These are phyloP conservation scores for Melinaea marsaeus DNA, from an alignment of 2,888 invertebrate species.

Conservation along the genomic window DNA sequence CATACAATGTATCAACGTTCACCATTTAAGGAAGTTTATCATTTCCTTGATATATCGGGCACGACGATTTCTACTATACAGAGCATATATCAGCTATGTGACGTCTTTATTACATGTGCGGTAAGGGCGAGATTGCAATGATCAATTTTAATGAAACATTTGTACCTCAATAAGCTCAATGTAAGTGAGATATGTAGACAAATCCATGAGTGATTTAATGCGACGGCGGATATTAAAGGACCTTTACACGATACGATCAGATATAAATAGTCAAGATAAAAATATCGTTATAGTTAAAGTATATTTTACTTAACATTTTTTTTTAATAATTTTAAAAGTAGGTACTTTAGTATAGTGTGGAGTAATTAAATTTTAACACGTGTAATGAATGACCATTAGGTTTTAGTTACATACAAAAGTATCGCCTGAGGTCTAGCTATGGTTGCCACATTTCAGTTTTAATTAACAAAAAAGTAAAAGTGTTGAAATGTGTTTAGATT, in stretches of 20 bases:
- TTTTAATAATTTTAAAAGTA: no score
- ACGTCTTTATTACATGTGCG: no score
- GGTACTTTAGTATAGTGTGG: no score
- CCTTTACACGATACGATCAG: constrained; percentile 7
- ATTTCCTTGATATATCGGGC: constrained; percentile 28
- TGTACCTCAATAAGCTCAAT: constrained; percentile 15
- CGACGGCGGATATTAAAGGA: constrained; percentile 22
- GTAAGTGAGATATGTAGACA: constrained; percentile 27
- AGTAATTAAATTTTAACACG: constrained; percentile 11
- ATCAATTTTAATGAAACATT: constrained; percentile 6
- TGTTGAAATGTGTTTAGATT: no score
- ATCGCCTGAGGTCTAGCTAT: no score
- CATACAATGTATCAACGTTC: constrained; percentile 20
- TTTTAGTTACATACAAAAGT: no score
- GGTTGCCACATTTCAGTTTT: no score
- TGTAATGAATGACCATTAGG: no score
- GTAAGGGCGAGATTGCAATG: constrained; percentile 1
- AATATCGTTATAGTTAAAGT: not conserved
- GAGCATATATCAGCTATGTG: not conserved
- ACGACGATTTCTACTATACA: constrained; percentile 12
- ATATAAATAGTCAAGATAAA: not conserved
- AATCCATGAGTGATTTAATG: constrained; percentile 22
- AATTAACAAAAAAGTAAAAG: no score
- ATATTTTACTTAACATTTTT: no score
- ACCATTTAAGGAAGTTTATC: constrained; percentile 28